Conservation (phyloP, 2,113 vertebrate genomes). For the Rhipidura dahli region DNA sequence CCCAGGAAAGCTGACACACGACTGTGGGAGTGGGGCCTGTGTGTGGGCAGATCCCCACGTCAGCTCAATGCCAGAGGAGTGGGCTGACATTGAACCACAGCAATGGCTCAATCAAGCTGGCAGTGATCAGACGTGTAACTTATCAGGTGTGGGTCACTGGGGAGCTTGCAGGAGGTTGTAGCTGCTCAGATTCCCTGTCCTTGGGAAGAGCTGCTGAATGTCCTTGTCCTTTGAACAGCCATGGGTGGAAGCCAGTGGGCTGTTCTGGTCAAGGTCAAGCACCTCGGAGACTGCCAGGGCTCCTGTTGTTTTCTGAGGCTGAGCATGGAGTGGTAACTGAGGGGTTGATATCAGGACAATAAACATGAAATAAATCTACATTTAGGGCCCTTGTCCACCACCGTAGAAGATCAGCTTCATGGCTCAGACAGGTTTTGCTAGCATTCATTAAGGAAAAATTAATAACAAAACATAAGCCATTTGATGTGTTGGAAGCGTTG, state of each 20-base stretch:
- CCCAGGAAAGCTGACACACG: not conserved
- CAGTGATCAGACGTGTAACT: not conserved
- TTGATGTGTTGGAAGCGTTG: not conserved
- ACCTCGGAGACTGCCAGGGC: not conserved
- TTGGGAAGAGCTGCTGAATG: rapidly evolving
- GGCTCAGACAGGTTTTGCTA: not conserved
- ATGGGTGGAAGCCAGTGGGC: not conserved
- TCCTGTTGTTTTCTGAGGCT: not conserved
- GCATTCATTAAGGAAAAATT: not conserved
- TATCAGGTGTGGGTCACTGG: not conserved
- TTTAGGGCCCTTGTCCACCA: not conserved
- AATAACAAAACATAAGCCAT: not conserved
- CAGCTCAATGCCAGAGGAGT: rapidly evolving
- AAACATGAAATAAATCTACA: not conserved
- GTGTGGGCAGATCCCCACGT: rapidly evolving
- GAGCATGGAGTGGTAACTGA: rapidly evolving
- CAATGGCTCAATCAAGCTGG: not conserved
- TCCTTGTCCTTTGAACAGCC: not conserved
- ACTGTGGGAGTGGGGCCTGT: not conserved
- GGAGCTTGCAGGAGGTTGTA: not conserved
- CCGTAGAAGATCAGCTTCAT: not conserved
- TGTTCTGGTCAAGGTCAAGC: not conserved
- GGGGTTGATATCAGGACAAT: not conserved
- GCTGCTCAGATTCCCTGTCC: not conserved
- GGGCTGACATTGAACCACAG: not conserved